Evolutionary conservation across 2,888 invertebrate species (phyloP).

Genomic region (Portevinia maculata): DNA sequence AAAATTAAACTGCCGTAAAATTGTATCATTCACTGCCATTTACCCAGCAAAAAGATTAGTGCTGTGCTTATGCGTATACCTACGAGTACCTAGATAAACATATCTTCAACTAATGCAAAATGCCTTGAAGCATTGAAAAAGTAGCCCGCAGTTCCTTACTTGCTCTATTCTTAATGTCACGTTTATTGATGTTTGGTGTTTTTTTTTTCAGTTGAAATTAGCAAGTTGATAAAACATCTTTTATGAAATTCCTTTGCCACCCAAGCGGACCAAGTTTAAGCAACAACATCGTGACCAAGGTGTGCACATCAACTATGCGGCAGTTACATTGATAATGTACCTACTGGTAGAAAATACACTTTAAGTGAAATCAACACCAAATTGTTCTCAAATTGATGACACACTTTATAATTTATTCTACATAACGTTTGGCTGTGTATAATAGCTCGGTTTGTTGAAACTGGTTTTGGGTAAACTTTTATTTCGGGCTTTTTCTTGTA

Average conservation of each 20-base stretch:
- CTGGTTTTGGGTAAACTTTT: slow-evolving; percentile 3
- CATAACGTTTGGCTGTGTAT: slow-evolving; percentile 27
- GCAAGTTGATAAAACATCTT: slow-evolving; percentile 24
- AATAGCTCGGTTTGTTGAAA: slow-evolving; percentile 17
- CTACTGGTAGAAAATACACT: slow-evolving; percentile 6
- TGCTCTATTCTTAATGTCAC: slow-evolving; percentile 31
- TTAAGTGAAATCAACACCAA: slow-evolving; percentile 64
- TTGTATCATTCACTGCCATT: background rate
- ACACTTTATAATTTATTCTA: slow-evolving; percentile 61
- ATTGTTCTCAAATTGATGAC: slow-evolving; percentile 55
- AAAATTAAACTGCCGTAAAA: slow-evolving; percentile 7
- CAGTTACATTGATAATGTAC: background rate
- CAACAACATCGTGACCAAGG: slow-evolving; percentile 2
- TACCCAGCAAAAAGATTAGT: too few relatives aligned
- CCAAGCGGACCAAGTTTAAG: background rate
- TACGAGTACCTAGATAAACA: background rate
- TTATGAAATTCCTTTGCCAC: slow-evolving; percentile 36
- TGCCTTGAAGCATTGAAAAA: slow-evolving; percentile 14
- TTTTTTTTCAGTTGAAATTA: slow-evolving; percentile 37
- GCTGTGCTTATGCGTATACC: too few relatives aligned
- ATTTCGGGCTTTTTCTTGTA: background rate
- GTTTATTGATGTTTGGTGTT: slow-evolving; percentile 29
- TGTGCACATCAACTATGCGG: background rate
- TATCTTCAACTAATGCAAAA: background rate
- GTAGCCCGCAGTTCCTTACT: background rate